Conservation (phyloP, 2,113 vertebrate genomes). For the Balaeniceps rex region DNA sequence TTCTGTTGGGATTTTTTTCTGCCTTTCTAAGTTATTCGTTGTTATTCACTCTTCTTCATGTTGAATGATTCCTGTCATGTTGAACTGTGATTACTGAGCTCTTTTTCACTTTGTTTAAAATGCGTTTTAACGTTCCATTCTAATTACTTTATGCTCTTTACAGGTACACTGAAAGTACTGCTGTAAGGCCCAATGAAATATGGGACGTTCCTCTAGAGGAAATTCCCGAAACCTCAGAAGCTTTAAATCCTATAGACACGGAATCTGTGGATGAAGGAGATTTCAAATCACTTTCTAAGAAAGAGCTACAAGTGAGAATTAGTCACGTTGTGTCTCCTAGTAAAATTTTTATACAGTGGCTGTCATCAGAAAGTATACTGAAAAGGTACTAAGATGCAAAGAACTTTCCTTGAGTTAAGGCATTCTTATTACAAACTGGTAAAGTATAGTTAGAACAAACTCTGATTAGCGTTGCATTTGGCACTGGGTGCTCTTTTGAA, state of each 20-base stretch:
- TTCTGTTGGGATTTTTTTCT: neutral
- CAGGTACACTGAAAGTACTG: conserved; percentile 47
- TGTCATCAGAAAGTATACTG: conserved; percentile 71
- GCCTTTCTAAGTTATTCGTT: neutral
- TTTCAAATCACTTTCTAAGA: conserved; percentile 46
- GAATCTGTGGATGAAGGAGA: conserved; percentile 20
- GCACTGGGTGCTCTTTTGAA: neutral
- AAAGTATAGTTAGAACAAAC: neutral
- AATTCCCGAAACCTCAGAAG: conserved; percentile 29
- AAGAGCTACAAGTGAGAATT: conserved; percentile 75
- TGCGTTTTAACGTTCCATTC: neutral
- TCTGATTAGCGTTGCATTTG: neutral
- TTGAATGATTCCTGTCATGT: neutral
- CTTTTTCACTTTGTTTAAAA: neutral
- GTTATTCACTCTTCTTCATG: neutral
- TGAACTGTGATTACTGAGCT: neutral
- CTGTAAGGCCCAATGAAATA: conserved; percentile 50
- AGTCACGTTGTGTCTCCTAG: conserved; percentile 84
- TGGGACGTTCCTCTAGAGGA: conserved; percentile 72
- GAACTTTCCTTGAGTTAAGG: neutral
- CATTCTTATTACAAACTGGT: neutral
- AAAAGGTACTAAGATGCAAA: conserved; percentile 75
- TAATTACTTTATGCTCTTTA: neutral
- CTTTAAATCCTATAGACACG: neutral
- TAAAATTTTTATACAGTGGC: conserved; percentile 84